Percentiles rank a stretch among this genome's conserved stretches.
phyloP scores from a whole-genome alignment of 2,888 invertebrate species.

The Chymomyza fuscimana region DNA sequence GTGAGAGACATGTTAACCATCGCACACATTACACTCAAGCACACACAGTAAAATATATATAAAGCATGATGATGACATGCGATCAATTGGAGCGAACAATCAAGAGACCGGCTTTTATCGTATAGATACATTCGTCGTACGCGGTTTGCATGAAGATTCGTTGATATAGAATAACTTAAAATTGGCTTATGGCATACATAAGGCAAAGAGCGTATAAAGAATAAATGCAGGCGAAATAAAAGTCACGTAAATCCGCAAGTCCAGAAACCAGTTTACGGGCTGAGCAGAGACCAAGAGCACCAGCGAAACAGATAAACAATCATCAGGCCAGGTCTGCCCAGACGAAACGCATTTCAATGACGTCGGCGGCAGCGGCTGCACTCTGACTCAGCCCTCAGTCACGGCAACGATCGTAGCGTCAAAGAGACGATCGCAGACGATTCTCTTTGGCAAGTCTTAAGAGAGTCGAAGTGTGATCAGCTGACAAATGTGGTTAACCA shows the following conservation, averaged over 20 bases:
- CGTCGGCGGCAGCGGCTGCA: conserved; percentile 21
- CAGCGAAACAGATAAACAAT: not conserved
- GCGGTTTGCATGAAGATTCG: not conserved
- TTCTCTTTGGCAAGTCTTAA: not conserved
- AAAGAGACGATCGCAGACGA: not conserved
- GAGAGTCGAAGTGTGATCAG: not conserved
- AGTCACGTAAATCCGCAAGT: conserved; percentile 7
- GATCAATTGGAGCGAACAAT: conserved; percentile 17
- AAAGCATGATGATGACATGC: conserved; percentile 39
- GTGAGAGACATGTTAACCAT: not conserved
- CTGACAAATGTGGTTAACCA: not conserved
- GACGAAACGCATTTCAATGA: conserved; percentile 17
- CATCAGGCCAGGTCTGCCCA: not conserved
- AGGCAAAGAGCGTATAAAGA: not conserved
- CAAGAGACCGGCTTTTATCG: conserved; percentile 56
- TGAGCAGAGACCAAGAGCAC: not conserved
- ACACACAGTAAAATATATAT: not conserved
- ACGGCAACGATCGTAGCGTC: too few species aligned
- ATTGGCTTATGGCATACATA: not conserved
- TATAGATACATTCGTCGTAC: not conserved
- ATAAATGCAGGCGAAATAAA: not conserved
- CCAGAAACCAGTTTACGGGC: conserved; percentile 26
- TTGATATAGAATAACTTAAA: not conserved
- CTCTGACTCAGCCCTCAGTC: conserved; percentile 29
- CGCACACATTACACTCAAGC: too few species aligned